Percentiles rank a stretch among this genome's conserved stretches.
These are phyloP conservation scores for Ivindomyrus marchei DNA, from an alignment of 2,113 vertebrate species.

Conservation along the genomic window DNA sequence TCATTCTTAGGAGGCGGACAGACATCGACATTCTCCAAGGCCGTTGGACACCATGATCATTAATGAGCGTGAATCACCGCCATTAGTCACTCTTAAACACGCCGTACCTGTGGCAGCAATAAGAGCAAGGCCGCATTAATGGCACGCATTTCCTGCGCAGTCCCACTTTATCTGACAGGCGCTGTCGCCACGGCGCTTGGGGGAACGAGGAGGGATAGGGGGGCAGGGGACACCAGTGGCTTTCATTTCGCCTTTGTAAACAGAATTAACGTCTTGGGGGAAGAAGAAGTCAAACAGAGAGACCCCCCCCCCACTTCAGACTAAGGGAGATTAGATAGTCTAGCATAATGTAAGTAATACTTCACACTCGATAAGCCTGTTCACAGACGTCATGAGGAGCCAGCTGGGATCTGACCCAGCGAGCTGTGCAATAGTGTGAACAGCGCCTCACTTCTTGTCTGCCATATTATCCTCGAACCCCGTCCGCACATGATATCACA, in stretches of 20 bases:
- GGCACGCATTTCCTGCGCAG: too few species aligned
- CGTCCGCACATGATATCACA: not conserved
- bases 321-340: not conserved
- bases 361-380: not conserved
- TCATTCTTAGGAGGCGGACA: not conserved
- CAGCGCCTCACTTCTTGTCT: not conserved
- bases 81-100: not conserved
- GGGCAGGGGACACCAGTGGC: not conserved
- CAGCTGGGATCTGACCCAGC: not conserved
- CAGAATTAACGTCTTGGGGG: not conserved
- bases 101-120: not conserved
- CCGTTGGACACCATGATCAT: not conserved
- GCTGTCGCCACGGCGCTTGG: not conserved
- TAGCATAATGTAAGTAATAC: not conserved
- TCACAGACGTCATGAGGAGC: not conserved
- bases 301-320: not conserved
- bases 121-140: not conserved
- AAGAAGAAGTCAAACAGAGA: not conserved
- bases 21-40: not conserved
- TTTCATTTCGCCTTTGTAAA: not conserved
- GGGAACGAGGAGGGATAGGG: not conserved
- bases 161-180: not conserved
- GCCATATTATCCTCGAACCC: not conserved
- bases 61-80: not conserved
- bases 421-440: not conserved